Evolutionary conservation across 1,140 invertebrate genomes (phyloP).

Genomic region (Ooceraea biroi): DNA sequence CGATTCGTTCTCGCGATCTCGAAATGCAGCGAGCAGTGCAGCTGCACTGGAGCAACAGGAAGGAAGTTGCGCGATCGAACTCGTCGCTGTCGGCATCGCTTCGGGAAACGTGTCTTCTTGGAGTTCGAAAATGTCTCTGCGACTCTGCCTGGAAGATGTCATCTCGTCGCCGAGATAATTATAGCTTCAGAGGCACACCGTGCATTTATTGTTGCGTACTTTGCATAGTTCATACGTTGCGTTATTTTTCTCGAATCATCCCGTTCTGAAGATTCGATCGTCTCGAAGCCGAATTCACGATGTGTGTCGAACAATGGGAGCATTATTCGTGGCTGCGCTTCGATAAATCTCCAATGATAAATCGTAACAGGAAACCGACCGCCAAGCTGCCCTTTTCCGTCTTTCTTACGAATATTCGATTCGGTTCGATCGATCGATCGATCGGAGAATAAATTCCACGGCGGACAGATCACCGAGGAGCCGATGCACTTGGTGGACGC

Average conservation of each 20-base stretch:
- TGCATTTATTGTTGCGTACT: too few relatives aligned
- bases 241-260: not conserved
- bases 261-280: not conserved
- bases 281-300: conserved; percentile 5
- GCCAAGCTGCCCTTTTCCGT: conserved; percentile 10
- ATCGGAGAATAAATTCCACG: conserved; percentile 58
- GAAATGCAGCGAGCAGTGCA: not conserved
- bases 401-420: conserved; percentile 30
- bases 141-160: too few relatives aligned
- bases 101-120: too few relatives aligned
- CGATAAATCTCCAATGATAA: conserved; percentile 44
- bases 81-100: too few relatives aligned
- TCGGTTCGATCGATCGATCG: conserved; percentile 56
- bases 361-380: conserved; percentile 57
- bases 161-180: too few relatives aligned
- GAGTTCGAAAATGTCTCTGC: too few relatives aligned
- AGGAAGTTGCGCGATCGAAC: too few relatives aligned
- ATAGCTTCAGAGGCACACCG: too few relatives aligned
- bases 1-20: conserved; percentile 28
- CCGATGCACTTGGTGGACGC: conserved; percentile 42
- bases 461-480: conserved; percentile 42
- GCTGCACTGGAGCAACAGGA: too few relatives aligned
- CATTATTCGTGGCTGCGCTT: not conserved
- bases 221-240: too few relatives aligned
- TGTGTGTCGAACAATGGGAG: not conserved